Evolutionary conservation across 2,797 vertebrate genomes (phyloP).

Genomic region (Rhynchotus rufescens): DNA sequence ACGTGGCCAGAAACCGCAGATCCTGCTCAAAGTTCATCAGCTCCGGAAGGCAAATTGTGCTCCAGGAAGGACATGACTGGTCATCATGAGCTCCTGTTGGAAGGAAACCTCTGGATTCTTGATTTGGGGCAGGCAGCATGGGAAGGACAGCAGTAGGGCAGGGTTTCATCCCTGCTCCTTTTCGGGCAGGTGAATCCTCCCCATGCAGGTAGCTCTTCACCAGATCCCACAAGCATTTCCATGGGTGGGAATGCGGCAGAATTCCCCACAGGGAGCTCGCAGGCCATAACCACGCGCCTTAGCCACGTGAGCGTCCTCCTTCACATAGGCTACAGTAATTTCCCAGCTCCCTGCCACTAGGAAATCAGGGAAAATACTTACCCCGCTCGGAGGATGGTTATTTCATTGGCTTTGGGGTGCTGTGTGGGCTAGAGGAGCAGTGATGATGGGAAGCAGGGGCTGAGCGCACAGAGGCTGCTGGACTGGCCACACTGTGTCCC

Average conservation of each 20-base stretch:
- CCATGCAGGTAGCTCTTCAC: neutral
- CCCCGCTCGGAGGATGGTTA: neutral
- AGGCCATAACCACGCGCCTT: neutral
- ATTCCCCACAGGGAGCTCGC: neutral
- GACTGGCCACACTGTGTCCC: neutral
- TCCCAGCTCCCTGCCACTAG: no score
- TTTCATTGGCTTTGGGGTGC: neutral
- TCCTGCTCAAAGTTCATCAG: neutral
- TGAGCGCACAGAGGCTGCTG: neutral
- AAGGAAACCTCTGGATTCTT: neutral
- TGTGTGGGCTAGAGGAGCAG: neutral
- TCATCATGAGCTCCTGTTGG: neutral
- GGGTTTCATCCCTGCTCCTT: rapidly evolving
- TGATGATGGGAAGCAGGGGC: neutral
- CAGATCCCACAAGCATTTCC: neutral
- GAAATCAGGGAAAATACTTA: neutral
- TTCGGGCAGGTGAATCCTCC: no score
- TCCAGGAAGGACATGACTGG: no score
- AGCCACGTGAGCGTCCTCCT: neutral
- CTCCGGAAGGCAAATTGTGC: neutral
- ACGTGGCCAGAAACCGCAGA: neutral
- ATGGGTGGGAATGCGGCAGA: neutral
- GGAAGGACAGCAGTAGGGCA: neutral
- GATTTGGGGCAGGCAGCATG: neutral
- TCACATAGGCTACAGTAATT: rapidly evolving